Conservation (phyloP, 2,113 vertebrate genomes). For the Varanus salvator region DNA sequence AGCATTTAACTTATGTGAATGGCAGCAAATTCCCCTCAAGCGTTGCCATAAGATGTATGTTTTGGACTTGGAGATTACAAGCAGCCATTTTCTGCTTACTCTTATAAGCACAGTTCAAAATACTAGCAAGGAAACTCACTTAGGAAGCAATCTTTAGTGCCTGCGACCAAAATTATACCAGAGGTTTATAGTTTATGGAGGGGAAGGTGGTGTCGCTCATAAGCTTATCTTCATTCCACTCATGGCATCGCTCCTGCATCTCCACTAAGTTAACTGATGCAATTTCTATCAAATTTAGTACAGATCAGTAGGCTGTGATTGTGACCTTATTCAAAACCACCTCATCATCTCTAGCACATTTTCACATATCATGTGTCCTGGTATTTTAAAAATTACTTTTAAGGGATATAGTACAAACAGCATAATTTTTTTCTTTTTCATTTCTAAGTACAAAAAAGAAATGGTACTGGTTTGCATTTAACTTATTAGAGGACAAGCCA, state of each 20-base stretch:
- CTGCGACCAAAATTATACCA: not conserved
- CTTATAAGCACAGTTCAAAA: not conserved
- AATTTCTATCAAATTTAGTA: constrained; percentile 35
- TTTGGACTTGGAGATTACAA: not conserved
- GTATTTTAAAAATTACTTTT: not conserved
- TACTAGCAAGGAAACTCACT: not conserved
- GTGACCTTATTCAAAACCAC: constrained; percentile 28
- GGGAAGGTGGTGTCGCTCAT: not conserved
- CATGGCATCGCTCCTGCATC: not conserved
- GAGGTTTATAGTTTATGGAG: not conserved
- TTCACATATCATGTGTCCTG: constrained; percentile 6
- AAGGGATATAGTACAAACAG: not conserved
- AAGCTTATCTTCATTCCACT: constrained; percentile 11
- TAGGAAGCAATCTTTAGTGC: not conserved
- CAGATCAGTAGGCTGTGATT: constrained; percentile 18
- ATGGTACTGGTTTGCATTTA: not conserved
- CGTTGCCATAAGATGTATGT: not conserved
- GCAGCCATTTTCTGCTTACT: not conserved
- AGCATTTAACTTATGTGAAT: not conserved
- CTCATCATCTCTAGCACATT: constrained; percentile 6
- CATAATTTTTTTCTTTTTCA: not conserved
- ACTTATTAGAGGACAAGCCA: not conserved
- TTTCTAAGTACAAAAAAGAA: not conserved
- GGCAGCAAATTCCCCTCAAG: not conserved
- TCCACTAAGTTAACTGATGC: constrained; percentile 14